Conservation (phyloP, 2,113 vertebrate genomes). For the Crotalus helleri region DNA sequence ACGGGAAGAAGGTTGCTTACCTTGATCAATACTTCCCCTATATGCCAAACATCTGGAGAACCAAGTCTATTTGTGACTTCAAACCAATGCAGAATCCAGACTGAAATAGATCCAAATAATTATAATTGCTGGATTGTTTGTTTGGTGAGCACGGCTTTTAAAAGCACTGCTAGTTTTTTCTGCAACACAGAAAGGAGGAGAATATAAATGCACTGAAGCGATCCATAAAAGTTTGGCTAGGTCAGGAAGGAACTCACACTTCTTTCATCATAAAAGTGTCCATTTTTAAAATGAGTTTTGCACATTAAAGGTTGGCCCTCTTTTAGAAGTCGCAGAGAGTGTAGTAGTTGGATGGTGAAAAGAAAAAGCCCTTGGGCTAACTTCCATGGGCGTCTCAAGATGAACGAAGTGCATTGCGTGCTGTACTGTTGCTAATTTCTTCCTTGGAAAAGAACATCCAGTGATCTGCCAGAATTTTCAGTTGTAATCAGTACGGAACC, state of each 20-base stretch:
- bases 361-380: neutral
- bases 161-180: neutral
- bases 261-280: neutral
- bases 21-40: neutral
- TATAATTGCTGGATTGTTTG: neutral
- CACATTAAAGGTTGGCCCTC: neutral
- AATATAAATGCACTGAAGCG: neutral
- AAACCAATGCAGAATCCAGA: neutral
- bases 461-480: slow-evolving; percentile 19
- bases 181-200: neutral
- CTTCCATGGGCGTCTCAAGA: neutral
- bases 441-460: slow-evolving; percentile 25
- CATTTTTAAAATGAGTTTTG: neutral
- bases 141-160: neutral
- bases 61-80: neutral
- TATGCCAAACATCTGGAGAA: neutral
- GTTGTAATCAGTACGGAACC: slow-evolving; percentile 5
- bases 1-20: neutral
- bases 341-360: neutral
- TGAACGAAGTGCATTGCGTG: slow-evolving; percentile 7
- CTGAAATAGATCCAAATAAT: neutral
- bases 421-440: neutral
- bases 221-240: neutral
- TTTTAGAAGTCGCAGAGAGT: rapidly evolving
- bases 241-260: neutral